Evolutionary conservation across 2,888 invertebrate species (phyloP).

Genomic region (Rhingia rostrata): DNA sequence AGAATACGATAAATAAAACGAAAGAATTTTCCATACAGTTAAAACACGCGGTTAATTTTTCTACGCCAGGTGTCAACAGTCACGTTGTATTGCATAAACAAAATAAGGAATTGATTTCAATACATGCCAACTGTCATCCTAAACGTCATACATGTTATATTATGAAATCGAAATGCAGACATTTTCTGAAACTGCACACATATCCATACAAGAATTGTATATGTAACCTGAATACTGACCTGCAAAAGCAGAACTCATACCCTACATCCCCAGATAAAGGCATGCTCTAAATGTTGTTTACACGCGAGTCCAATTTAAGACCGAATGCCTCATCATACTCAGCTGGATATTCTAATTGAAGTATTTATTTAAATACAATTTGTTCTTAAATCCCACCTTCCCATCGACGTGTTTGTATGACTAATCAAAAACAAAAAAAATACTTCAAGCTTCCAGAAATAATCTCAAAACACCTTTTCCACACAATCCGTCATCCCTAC

Average conservation of each 20-base stretch:
- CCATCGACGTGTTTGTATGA: slow-evolving; percentile 12
- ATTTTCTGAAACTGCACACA: too few species aligned
- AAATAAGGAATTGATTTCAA: too few species aligned
- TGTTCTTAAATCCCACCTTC: slow-evolving; percentile 15
- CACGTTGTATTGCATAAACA: too few species aligned
- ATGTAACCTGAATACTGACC: neutral
- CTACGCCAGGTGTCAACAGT: too few species aligned
- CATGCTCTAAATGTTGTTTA: neutral
- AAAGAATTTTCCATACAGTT: too few species aligned
- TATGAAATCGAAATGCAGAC: neutral
- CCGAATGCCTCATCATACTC: neutral
- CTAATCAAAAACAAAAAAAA: slow-evolving; percentile 8
- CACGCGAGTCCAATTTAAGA: neutral
- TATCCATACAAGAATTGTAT: too few species aligned
- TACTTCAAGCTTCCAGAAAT: slow-evolving; percentile 37
- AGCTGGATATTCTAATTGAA: slow-evolving; percentile 16
- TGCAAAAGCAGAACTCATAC: neutral
- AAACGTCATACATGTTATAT: neutral
- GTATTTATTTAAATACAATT: slow-evolving; percentile 2
- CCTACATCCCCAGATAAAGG: neutral
- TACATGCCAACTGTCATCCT: too few species aligned
- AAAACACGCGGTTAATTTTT: too few species aligned
- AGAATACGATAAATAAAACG: too few species aligned
- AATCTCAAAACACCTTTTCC: slow-evolving; percentile 62
- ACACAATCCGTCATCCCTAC: slow-evolving; percentile 59